Evolutionary conservation across 2,113 vertebrate genomes (phyloP), one percentile per base, ranked within the genome.

Genomic region (Odobenus rosmarus): DNA sequence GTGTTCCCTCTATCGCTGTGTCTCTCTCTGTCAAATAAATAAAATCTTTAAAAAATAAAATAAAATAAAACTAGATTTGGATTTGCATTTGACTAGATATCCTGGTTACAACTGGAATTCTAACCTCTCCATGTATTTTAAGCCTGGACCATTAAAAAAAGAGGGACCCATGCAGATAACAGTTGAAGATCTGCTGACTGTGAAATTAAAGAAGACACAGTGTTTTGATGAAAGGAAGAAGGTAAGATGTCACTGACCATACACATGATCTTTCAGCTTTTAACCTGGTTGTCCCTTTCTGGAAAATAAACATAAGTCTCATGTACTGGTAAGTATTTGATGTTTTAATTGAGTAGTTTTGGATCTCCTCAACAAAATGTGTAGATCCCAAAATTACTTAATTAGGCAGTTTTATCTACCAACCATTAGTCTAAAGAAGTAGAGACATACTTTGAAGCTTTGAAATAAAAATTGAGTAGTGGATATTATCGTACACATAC

Each of bases 181-280:
- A 28, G 97, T 99, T 95, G 99, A 98, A 95, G 99, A 99, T 93
- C 98, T 99, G 64, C 98, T 99, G 76, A 98, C 98, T n/a, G 99
- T 99, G 18, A 99, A 99, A 96, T 97, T 99, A 83, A 99, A 98
- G 96, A 99, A 99, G 94, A 99, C 98, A 0, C 86, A 98, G 61
- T 55, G 64, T 87, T 89, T 0, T 93, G 85, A 92, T 81, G 94
- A 88, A 88, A 77, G 2, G 33, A 96, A 79, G 19, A 97, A 98
- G 99, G 99, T 99, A 98, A 98, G 77, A 87, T 90, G 18, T 61
- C 46, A 61, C 0, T 87, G 49, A 57, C 31, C 19, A 59, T 4
- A 39, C 49, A 61, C 18, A 36, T n/a, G 21, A 3, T 55, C 15
- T 77, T 90, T 96, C 2, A 33, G 61, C 59, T 95, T 86, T 95